Evolutionary conservation across 2,113 vertebrate species (phyloP).

Genomic region (Lophura nycthemera): DNA sequence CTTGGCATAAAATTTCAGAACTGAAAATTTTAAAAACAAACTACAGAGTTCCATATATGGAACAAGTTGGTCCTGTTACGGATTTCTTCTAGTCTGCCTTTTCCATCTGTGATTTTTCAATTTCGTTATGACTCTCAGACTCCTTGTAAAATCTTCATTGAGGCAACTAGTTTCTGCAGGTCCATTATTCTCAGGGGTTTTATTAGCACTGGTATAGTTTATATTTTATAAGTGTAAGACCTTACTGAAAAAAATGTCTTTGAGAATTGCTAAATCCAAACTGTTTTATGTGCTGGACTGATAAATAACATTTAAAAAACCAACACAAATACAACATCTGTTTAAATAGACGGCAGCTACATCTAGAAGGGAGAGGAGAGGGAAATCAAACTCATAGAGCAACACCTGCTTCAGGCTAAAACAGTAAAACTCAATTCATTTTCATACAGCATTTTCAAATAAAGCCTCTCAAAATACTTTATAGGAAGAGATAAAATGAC

Average conservation of each 20-base stretch:
- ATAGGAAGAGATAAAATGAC: conserved; percentile 28
- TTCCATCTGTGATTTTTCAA: neutral
- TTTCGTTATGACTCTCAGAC: neutral
- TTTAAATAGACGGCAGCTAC: conserved; percentile 23
- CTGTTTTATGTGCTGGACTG: neutral
- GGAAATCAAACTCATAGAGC: neutral
- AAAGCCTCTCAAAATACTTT: conserved; percentile 42
- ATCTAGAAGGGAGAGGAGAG: neutral
- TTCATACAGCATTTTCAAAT: conserved; percentile 45
- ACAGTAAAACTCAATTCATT: conserved; percentile 41
- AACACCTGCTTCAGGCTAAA: conserved; percentile 55
- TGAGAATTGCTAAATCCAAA: neutral
- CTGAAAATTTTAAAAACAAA: neutral
- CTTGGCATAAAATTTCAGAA: neutral
- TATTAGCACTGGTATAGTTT: neutral
- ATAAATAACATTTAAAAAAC: neutral
- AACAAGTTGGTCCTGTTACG: neutral
- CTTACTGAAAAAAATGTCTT: neutral
- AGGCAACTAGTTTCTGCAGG: neutral
- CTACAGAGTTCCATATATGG: neutral
- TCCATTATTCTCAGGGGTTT: neutral
- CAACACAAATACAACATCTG: neutral
- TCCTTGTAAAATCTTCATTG: neutral
- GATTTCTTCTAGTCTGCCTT: neutral
- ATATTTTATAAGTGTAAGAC: neutral